These are phyloP conservation scores for Actinernus sp. DNA, from an alignment of 92 coral and sea anemone species.

Conservation along the genomic window DNA sequence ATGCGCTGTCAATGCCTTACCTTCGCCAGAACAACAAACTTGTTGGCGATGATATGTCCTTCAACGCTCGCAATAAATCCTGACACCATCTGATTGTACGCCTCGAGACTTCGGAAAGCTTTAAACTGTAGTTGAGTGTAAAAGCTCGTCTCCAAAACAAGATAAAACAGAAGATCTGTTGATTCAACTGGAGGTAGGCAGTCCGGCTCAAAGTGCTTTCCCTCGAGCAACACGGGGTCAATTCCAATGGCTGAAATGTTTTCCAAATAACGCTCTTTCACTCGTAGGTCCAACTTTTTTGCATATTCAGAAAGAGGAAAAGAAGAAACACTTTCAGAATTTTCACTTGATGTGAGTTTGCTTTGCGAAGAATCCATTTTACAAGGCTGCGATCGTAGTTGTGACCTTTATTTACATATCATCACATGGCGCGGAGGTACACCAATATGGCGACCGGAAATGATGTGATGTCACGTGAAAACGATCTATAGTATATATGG, in stretches of 20 bases:
- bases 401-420: not conserved
- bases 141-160: conserved; percentile 54
- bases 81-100: no score
- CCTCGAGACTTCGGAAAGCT: conserved; percentile 44
- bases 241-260: conserved; percentile 43
- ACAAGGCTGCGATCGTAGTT: not conserved
- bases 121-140: conserved; percentile 47
- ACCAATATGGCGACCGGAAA: no score
- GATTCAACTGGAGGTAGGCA: conserved; percentile 56
- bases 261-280: conserved; percentile 32
- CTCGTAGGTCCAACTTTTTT: conserved; percentile 19
- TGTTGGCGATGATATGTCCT: conserved; percentile 38
- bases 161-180: conserved; percentile 32
- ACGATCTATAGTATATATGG: no score
- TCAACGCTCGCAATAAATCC: conserved; percentile 41
- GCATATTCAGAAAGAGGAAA: conserved; percentile 34
- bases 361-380: not conserved
- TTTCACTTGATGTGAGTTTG: not conserved
- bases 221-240: conserved; percentile 38
- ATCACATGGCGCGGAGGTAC: no score
- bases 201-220: conserved; percentile 31
- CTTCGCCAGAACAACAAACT: conserved; percentile 38
- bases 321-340: not conserved
- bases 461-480: no score
- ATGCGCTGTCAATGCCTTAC: conserved; percentile 30